Conservation (phyloP, 2,113 vertebrate species). For the Orientallactaga bullata region DNA sequence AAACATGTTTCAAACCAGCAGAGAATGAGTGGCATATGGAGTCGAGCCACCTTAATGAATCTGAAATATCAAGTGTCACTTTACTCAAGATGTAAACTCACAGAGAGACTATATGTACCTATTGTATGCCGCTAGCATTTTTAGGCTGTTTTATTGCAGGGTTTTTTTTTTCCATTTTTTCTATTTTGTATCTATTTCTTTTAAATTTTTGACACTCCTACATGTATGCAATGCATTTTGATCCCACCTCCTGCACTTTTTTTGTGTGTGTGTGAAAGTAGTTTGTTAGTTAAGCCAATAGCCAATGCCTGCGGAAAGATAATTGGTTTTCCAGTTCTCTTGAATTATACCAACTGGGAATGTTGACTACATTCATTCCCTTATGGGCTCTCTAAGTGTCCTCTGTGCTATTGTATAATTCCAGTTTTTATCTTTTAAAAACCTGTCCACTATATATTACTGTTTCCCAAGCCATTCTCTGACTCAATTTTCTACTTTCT, state of each 20-base stretch:
- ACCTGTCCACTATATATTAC: not conserved
- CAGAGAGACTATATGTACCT: not conserved
- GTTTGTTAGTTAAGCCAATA: not conserved
- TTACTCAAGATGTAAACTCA: not conserved
- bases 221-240: too few relatives aligned
- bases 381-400: not conserved
- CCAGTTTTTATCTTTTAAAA: not conserved
- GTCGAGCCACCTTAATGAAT: not conserved
- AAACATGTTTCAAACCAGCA: not conserved
- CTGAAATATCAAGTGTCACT: not conserved
- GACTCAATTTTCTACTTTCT: not conserved
- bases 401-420: not conserved
- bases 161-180: not conserved
- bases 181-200: too few relatives aligned
- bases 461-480: not conserved
- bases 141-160: not conserved
- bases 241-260: too few relatives aligned
- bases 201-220: too few relatives aligned
- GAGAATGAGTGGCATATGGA: not conserved
- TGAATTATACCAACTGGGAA: not conserved
- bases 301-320: not conserved
- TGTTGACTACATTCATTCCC: not conserved
- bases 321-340: not conserved
- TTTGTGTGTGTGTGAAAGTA: not conserved
- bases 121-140: not conserved